Conservation (phyloP, 2,113 vertebrate species). For the Callithrix jacchus region DNA sequence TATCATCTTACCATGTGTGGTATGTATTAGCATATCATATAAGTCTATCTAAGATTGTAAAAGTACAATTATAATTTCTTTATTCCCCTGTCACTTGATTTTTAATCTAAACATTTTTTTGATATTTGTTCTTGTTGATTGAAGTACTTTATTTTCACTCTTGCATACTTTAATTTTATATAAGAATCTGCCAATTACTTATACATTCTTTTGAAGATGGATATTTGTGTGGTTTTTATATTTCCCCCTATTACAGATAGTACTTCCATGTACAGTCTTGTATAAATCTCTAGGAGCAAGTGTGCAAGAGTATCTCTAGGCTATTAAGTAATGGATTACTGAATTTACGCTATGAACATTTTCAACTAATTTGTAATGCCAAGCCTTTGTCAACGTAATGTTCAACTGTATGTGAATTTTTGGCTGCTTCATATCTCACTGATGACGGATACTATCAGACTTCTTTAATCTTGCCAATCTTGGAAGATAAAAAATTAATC, state of each 20-base stretch:
- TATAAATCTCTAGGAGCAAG: neutral
- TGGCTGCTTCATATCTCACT: neutral
- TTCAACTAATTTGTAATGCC: neutral
- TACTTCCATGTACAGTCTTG: neutral
- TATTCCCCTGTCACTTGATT: neutral
- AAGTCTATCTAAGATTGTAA: neutral
- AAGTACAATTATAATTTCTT: neutral
- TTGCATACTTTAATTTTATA: neutral
- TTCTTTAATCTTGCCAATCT: neutral
- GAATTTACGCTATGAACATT: neutral
- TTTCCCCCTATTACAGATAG: no score
- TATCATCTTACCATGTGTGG: neutral
- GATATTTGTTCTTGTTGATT: neutral
- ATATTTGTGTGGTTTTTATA: neutral
- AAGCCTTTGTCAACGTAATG: neutral
- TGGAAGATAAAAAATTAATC: neutral
- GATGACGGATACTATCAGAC: neutral
- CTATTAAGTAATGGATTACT: neutral
- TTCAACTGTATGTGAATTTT: neutral
- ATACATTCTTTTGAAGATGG: neutral
- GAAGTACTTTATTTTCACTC: neutral
- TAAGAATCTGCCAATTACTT: neutral
- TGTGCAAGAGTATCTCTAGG: neutral
- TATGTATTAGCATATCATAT: neutral
- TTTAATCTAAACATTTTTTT: neutral